Conservation (phyloP, 2,113 vertebrate genomes). For the Zapus hudsonius region DNA sequence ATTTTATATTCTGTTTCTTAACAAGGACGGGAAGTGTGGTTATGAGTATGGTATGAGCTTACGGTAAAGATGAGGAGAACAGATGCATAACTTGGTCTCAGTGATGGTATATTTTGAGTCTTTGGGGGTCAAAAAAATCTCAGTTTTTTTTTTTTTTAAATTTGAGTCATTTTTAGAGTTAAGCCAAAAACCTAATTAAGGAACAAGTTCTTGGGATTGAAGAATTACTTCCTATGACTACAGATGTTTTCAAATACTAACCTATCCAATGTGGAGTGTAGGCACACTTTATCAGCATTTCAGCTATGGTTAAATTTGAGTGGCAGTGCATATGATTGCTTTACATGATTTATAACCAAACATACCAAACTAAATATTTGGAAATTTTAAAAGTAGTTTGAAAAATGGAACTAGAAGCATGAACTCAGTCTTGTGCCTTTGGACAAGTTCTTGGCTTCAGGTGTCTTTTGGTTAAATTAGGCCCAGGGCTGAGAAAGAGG, state of each 20-base stretch:
- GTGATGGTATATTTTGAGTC: constrained; percentile 14
- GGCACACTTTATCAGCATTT: background rate
- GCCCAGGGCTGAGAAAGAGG: background rate
- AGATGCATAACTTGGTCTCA: background rate
- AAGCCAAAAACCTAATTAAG: constrained; percentile 13
- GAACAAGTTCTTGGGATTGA: background rate
- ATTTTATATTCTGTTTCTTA: background rate
- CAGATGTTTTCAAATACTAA: constrained; percentile 8
- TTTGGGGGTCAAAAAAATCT: constrained; percentile 30
- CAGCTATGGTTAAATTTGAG: background rate
- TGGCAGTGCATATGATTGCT: background rate
- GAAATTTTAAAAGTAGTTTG: background rate
- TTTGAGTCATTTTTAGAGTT: constrained; percentile 23
- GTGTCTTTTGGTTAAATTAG: background rate
- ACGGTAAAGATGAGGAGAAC: background rate
- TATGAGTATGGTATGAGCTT: background rate
- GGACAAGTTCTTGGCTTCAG: background rate
- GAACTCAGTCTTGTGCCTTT: background rate
- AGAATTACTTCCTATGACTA: background rate
- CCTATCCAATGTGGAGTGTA: background rate
- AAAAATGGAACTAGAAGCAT: background rate
- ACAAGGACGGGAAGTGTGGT: background rate
- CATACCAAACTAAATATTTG: constrained; percentile 17
- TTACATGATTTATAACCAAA: background rate
- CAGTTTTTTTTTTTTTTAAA: constrained; percentile 22